A percentile compares a stretch with the other conserved stretches of the same genome.
Conservation (phyloP, 1,140 invertebrate genomes). For the Wasmannia auropunctata region DNA sequence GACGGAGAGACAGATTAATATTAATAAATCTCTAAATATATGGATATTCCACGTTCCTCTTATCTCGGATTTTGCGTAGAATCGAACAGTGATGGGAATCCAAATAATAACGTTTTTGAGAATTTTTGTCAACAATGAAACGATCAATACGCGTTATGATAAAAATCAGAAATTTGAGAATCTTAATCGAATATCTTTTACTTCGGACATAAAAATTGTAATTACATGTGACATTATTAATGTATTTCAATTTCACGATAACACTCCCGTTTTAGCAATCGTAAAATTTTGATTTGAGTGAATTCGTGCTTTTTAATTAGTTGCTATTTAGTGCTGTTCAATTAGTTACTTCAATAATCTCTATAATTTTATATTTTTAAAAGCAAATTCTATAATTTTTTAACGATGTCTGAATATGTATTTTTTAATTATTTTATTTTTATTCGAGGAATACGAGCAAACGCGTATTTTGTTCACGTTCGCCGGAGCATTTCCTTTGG, state of each 20-base stretch:
- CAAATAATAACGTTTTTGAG: neutral
- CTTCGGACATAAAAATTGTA: neutral
- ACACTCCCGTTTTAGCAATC: neutral
- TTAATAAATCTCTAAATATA: constrained; percentile 30
- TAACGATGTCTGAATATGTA: neutral
- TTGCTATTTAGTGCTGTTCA: too few species aligned
- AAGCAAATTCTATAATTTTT: neutral
- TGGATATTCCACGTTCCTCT: neutral
- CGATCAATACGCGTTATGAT: neutral
- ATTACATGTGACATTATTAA: neutral
- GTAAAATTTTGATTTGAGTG: neutral
- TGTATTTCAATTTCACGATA: neutral
- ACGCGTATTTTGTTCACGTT: constrained; percentile 1
- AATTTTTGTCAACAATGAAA: neutral
- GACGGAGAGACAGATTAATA: neutral
- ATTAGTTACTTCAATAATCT: neutral
- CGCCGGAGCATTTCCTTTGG: neutral
- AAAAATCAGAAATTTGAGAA: neutral
- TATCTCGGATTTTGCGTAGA: constrained; percentile 14
- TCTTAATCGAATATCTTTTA: neutral
- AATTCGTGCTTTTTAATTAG: neutral
- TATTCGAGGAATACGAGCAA: neutral
- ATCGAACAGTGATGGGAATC: constrained; percentile 39
- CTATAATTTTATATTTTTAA: neutral
- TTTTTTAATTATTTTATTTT: neutral